Conservation (phyloP, 2,113 vertebrate genomes). For the Rhabdomys dilectus region DNA sequence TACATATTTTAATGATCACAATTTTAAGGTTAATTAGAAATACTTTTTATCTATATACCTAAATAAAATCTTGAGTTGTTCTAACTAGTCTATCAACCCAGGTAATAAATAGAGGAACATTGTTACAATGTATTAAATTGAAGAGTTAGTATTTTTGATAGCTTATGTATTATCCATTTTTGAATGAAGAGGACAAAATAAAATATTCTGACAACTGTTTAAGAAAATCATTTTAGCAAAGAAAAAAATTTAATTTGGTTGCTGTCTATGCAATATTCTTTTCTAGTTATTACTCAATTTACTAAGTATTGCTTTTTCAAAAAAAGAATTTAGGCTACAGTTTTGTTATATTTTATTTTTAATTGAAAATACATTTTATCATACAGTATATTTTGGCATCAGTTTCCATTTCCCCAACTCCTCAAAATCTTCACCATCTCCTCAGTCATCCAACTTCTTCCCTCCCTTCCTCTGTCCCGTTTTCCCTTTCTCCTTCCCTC, state of each 20-base stretch:
- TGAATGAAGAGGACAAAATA: background rate
- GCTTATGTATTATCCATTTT: constrained; percentile 27
- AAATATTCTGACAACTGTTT: background rate
- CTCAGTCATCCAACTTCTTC: background rate
- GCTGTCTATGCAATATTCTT: background rate
- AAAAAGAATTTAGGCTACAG: background rate
- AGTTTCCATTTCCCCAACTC: background rate
- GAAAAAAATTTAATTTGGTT: constrained; percentile 53
- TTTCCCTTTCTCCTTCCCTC: background rate
- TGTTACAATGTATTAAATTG: constrained; percentile 82
- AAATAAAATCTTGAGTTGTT: constrained; percentile 86
- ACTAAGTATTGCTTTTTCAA: background rate
- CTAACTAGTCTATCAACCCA: constrained; percentile 85
- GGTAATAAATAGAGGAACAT: constrained; percentile 83
- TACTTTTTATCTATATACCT: constrained; percentile 86
- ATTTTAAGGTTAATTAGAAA: constrained; percentile 91
- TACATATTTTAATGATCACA: constrained; percentile 92
- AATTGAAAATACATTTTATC: background rate
- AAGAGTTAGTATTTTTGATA: constrained; percentile 79
- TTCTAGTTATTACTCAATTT: background rate
- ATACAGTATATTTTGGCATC: background rate
- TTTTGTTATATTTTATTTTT: background rate
- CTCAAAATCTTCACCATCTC: background rate
- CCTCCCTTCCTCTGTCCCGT: background rate
- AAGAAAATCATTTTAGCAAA: constrained; percentile 3